Base-by-base conservation (phyloP, 1,140 invertebrate species). In the Eueides isabella region DNA sequence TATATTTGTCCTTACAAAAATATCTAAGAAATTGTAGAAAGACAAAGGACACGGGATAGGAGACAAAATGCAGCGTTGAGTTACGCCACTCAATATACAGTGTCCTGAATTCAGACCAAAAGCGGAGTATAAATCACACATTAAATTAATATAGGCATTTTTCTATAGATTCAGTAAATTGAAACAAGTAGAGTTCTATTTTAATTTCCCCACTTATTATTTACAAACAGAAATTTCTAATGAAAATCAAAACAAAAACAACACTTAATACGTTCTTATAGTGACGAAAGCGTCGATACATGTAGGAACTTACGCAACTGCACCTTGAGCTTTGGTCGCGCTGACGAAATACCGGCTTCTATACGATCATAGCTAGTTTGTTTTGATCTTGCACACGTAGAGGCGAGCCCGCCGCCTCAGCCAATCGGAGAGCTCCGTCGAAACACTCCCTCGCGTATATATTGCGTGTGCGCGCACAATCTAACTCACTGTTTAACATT, bases 331-430 rank as follows among this genome's bases (percentile, higher is more conserved):
- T 72, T 76, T 61, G 67, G 68, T 35, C 68, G 62, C 35, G 72
- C 80, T 81, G 80, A 81, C 76, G 80, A 76, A 81, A 81, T 16
- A 28, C 74, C 62, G 66, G 26, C 61, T 64, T 26, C 35, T 12
- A 66, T 38, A 78, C 63, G 67, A 72, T 33, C 61, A 44, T 61
- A 61, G 66, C 48, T 26, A 68, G 30, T 69, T 35, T 69, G 64
- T 38, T 61, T 55, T 55, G 48, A 4, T 26, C 7, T 23, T 71
- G 33, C 55, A 62, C 70, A 85, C 87, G 85, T 85, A 77, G 76
- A 33, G 89, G 84, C 89, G 77, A 86, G 84, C 90, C 90, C 88
- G 80, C 85, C 77, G 30, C 67, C 62, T 82, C 79, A 61, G 69
- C 90, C 87, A 91, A 92, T 91, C 85, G 85, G 26, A 72, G 78